Evolutionary conservation across 2,888 invertebrate genomes (phyloP), one percentile per base, ranked within the genome.

Genomic region (Trachelus tabidus): DNA sequence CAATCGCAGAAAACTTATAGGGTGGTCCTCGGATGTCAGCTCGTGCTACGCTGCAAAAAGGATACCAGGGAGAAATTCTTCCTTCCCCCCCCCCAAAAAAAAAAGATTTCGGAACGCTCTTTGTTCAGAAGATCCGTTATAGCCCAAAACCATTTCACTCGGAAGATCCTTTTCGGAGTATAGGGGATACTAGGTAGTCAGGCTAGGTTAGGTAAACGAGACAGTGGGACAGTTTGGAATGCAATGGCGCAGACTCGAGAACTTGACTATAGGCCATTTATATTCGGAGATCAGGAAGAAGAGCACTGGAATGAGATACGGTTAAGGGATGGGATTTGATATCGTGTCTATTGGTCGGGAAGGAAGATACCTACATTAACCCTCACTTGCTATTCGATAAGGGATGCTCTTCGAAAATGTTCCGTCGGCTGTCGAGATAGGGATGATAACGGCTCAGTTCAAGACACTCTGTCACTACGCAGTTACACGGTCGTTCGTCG

Each of bases 321-420:
- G 56, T 56, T 56, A 56, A 56, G 56, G 23, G 23, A 56, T 56
- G 56, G 56, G 56, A 56, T 56, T 56, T 56, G 23, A 56, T 56
- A 56, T 56, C 56, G 23, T 56, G 56, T 23, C 6, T 56, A 56
- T 56, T 56, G 56, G 23, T 9, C 56, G 56, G 56, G 23, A 56
- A 83, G 81, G 84, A 81, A 83, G 84, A 86, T 86, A 87, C 85
- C 84, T 88, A 88, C 88, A 89, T 89, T 89, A 89, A 87, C 87
- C 82, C 86, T 81, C 84, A 85, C 88, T 88, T 89, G 89, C 88
- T 87, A 86, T 79, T 79, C 84, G 88, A 88, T 88, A 89, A 88
- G 85, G 82, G 81, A 85, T 81, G 82, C 69, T 79, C 82, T 78
- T 84, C 88, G 87, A 87, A 88, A 88, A 86, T 83, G 83, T 77